Evolutionary conservation across 64 coral and sea anemone genomes (phyloP).

Genomic region (Montipora cactus): DNA sequence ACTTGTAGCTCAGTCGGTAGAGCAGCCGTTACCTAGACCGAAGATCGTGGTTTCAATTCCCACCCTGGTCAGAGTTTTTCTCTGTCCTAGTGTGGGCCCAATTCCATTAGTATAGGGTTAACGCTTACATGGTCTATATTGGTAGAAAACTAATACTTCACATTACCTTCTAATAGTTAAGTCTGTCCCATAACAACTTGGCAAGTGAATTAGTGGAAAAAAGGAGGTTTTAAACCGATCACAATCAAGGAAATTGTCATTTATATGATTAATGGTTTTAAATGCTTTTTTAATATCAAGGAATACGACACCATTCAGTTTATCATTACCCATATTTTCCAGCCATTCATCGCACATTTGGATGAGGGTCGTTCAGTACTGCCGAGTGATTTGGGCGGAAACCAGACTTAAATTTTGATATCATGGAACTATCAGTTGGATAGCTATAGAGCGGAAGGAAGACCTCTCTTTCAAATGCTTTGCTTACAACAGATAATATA

Average conservation of each 20-base stretch:
- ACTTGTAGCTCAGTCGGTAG: neutral
- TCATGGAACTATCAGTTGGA: neutral
- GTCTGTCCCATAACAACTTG: too few species aligned
- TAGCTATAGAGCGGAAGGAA: neutral
- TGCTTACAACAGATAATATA: too few species aligned
- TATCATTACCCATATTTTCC: neutral
- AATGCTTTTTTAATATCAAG: neutral
- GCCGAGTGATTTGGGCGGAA: neutral
- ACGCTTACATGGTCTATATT: too few species aligned
- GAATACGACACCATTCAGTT: neutral
- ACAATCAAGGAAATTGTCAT: too few species aligned
- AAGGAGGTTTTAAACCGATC: too few species aligned
- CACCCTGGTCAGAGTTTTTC: too few species aligned
- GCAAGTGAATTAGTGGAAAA: too few species aligned
- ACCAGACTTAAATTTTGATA: neutral
- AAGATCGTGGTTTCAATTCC: too few species aligned
- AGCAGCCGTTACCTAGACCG: too few species aligned
- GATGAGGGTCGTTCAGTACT: neutral
- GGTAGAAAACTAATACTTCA: too few species aligned
- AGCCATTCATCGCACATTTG: constrained; percentile 2
- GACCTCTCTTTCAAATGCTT: neutral
- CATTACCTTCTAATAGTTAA: too few species aligned
- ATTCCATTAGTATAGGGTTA: too few species aligned
- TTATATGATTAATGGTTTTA: neutral
- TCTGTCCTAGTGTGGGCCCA: neutral